phyloP scores from a whole-genome alignment of 1,140 invertebrate species.

The Linepithema humile region DNA sequence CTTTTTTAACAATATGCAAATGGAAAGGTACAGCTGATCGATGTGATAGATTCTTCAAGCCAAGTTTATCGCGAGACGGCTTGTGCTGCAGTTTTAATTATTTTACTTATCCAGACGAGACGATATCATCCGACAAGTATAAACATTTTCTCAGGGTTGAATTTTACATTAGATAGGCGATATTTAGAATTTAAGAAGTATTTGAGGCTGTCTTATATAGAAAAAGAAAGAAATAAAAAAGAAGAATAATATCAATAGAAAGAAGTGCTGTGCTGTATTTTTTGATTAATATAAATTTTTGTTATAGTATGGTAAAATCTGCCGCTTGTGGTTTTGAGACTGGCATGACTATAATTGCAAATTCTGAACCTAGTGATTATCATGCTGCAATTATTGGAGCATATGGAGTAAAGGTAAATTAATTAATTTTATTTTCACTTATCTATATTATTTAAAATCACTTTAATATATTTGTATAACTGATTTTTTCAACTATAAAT shows the following conservation, averaged over 20 bases:
- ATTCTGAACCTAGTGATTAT: conserved; percentile 78
- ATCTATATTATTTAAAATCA: background rate
- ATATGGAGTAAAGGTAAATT: conserved; percentile 72
- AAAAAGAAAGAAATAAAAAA: background rate
- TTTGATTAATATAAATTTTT: background rate
- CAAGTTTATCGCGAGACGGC: conserved; percentile 84
- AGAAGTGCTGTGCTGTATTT: background rate
- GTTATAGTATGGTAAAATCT: conserved; percentile 37
- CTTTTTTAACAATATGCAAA: conserved; percentile 85
- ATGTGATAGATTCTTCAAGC: conserved; percentile 86
- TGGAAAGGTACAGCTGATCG: conserved; percentile 87
- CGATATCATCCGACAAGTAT: conserved; percentile 2
- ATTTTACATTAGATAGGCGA: background rate
- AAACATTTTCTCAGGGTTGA: background rate
- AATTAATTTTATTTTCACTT: background rate
- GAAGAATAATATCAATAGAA: background rate
- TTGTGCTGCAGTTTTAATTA: conserved; percentile 89
- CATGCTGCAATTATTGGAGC: conserved; percentile 68
- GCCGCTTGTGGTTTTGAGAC: conserved; percentile 87
- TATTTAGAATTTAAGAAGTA: background rate
- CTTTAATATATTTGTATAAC: background rate
- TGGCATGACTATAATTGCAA: conserved; percentile 85
- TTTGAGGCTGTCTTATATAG: background rate
- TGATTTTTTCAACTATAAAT: background rate
- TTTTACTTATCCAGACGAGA: conserved; percentile 28